A percentile compares a stretch with the other conserved stretches of the same genome.
phyloP scores from a whole-genome alignment of 30 jellyfish, hydroid and myxozoan species.

The Cassiopea andromeda region DNA sequence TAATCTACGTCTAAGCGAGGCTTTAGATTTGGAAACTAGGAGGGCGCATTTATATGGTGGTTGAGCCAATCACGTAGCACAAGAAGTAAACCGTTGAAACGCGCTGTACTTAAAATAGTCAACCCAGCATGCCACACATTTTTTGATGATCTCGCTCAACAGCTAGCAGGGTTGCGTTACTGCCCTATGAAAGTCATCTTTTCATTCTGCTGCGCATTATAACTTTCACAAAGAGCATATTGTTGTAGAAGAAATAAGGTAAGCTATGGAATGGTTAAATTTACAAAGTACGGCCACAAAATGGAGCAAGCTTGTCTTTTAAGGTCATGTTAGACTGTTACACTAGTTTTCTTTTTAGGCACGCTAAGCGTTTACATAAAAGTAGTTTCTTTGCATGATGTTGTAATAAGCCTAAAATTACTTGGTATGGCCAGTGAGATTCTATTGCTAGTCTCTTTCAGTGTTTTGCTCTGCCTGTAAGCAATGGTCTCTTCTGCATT shows the following conservation, averaged over 20 bases:
- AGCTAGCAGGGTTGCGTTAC: not conserved
- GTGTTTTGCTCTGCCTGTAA: too few species aligned
- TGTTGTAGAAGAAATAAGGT: not conserved
- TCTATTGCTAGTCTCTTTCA: too few species aligned
- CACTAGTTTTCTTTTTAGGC: not conserved
- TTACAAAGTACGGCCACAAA: not conserved
- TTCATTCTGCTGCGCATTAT: not conserved
- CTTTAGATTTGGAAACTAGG: too few species aligned
- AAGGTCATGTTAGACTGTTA: not conserved
- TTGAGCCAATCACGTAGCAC: too few species aligned
- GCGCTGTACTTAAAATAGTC: slow-evolving; percentile 20
- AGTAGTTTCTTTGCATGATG: too few species aligned
- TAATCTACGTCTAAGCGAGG: too few species aligned
- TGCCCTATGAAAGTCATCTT: not conserved
- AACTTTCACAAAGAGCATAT: not conserved
- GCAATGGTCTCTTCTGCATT: too few species aligned
- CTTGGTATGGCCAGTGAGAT: too few species aligned
- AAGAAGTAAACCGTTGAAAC: slow-evolving; percentile 14
- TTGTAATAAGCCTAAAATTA: too few species aligned
- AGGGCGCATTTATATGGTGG: too few species aligned
- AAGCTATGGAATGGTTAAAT: not conserved
- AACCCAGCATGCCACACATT: slow-evolving; percentile 36
- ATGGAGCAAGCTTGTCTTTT: not conserved
- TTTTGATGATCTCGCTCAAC: not conserved
- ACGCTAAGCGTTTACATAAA: too few species aligned